These are phyloP conservation scores for Thymelicus sylvestris DNA, from an alignment of 2,888 invertebrate species.

Conservation along the genomic window DNA sequence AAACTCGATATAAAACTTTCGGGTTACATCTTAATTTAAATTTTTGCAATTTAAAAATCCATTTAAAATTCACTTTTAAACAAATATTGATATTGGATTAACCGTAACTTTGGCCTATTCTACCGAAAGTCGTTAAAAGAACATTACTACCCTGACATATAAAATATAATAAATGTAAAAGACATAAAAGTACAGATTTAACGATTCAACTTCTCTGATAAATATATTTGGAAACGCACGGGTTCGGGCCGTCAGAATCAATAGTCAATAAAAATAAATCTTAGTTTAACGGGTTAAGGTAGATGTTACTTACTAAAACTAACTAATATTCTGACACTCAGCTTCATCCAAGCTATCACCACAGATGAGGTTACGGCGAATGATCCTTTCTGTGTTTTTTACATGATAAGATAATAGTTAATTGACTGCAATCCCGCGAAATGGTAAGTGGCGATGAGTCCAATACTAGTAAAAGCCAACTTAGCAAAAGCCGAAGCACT, in stretches of 20 bases:
- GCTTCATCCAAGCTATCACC: no score
- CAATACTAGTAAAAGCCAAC: no score
- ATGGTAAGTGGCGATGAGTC: no score
- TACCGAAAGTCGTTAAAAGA: constrained; percentile 32
- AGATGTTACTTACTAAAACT: not conserved
- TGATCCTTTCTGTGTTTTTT: no score
- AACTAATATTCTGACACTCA: not conserved
- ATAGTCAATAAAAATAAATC: not conserved
- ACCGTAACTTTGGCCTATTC: constrained; percentile 23
- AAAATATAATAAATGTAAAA: constrained; percentile 32
- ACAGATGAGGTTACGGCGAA: no score
- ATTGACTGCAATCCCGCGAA: no score
- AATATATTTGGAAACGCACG: not conserved
- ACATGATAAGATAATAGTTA: no score
- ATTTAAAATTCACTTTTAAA: not conserved
- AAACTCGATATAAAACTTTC: not conserved
- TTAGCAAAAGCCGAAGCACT: no score
- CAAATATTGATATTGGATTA: constrained; percentile 18
- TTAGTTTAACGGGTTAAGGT: not conserved
- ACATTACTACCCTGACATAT: constrained; percentile 21
- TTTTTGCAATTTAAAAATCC: no score
- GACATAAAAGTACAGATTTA: constrained; percentile 14
- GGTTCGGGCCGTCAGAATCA: not conserved
- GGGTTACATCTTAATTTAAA: not conserved
- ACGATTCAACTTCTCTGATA: constrained; percentile 7